Evolutionary conservation across 2,113 vertebrate species (phyloP).

Genomic region (Alethe castanea): DNA sequence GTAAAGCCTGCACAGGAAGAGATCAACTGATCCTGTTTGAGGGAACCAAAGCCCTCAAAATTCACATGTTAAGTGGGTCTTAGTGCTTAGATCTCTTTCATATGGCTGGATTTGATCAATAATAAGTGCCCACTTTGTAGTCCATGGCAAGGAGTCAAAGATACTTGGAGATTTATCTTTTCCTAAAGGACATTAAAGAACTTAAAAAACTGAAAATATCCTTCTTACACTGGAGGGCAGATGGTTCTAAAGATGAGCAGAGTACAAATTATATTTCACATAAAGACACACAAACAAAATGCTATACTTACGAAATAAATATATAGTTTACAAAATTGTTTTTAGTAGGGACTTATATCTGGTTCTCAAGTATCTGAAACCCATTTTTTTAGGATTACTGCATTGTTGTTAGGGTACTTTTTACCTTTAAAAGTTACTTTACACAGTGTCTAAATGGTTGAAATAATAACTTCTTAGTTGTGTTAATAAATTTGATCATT

Average conservation of each 20-base stretch:
- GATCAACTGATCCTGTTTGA: neutral
- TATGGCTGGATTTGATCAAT: neutral
- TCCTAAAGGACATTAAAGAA: neutral
- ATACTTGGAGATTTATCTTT: neutral
- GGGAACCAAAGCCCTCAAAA: neutral
- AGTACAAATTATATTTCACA: neutral
- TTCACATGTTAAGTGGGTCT: neutral
- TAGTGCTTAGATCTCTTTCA: neutral
- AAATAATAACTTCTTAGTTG: neutral
- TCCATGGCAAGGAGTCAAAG: neutral
- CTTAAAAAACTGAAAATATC: neutral
- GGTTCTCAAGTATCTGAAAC: neutral
- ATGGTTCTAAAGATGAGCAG: neutral
- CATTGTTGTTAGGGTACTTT: neutral
- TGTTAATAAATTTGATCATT: neutral
- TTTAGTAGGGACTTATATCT: neutral
- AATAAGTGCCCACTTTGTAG: neutral
- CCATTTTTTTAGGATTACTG: fast-evolving
- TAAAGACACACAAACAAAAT: neutral
- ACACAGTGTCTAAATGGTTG: neutral
- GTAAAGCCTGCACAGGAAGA: neutral
- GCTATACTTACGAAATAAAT: neutral
- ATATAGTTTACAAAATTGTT: neutral
- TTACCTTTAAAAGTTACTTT: neutral
- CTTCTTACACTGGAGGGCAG: neutral